Conservation (phyloP, 2,888 invertebrate species). For the Philereme transversata region DNA sequence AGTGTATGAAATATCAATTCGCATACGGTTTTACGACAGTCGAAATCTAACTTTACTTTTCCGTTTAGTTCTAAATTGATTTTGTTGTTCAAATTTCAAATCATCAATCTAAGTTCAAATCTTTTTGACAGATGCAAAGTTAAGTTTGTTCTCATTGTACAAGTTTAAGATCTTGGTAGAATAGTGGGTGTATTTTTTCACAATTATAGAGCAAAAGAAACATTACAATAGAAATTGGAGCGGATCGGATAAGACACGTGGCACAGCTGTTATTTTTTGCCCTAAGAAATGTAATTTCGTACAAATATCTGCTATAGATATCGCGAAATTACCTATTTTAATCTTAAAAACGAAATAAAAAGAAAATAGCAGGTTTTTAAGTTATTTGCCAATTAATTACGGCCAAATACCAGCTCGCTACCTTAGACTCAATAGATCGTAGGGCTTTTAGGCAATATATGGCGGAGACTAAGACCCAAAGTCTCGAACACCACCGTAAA, state of each 20-base stretch:
- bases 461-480: too few species aligned
- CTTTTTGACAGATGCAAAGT: conserved; percentile 13
- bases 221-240: conserved; percentile 33
- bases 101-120: background rate
- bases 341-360: too few species aligned
- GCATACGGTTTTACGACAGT: conserved; percentile 22
- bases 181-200: conserved; percentile 30
- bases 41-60: conserved; percentile 36
- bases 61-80: conserved; percentile 6
- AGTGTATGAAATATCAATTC: conserved; percentile 27
- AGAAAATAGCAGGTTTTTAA: too few species aligned
- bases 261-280: conserved; percentile 30
- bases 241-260: conserved; percentile 29
- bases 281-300: too few species aligned
- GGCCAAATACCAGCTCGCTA: too few species aligned
- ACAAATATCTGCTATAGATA: too few species aligned
- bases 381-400: too few species aligned
- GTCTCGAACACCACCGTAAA: too few species aligned
- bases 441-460: too few species aligned
- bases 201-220: background rate
- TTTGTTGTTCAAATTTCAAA: background rate
- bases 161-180: conserved; percentile 17
- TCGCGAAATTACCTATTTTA: too few species aligned
- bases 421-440: too few species aligned
- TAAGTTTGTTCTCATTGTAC: conserved; percentile 24